Evolutionary conservation across 2,797 vertebrate species (phyloP), one percentile per base, ranked within the genome.

Genomic region (Kryptopterus vitreolus): DNA sequence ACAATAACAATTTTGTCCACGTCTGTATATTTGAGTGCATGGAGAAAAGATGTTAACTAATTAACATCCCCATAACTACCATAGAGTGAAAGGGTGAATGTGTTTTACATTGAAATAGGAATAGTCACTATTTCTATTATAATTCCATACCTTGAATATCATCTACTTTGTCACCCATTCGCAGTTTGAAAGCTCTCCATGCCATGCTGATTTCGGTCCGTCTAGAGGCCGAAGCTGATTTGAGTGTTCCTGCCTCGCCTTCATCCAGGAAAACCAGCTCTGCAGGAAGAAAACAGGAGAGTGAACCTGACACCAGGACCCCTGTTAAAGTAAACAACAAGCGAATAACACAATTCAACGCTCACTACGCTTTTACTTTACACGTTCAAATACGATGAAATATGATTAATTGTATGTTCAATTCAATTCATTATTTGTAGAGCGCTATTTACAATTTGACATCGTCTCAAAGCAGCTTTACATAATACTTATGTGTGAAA

Each of bases 141-240:
- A 29, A 50, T 66, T n/a, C 20, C 8, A 12, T 20, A 29, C 15
- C 26, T 38, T 18, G 18, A 53, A 18, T 33, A 53, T 22, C 22
- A 29, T 8, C 11, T 33, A 22, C 10, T 33, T 71, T 5, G 7
- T 12, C 15, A 52, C 22, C 1, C 57, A 58, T 13, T 72, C 16
- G 6, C 61, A 89, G 88, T 58, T 79, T 89, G 26, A 82, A 78
- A 38, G 83, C 81, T n/a, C 43, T 87, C 55, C 87, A 87, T 71
- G 55, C 29, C 1, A 74, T 82, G 58, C 82, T 89, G 76, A 78
- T 82, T 43, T 81, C 85, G 59, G 31, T 73, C n/a, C 82, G 85
- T 78, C 43, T 50, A 26, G 77, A 78, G 31, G 77, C 61, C 59
- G 71, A 70, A n/a, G 57, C 81, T 1, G 22, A 69, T 66, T 24